These are phyloP conservation scores for Zoroaster sp. DNA, from an alignment of 53 echinoderm and acorn worm genomes.

Conservation along the genomic window DNA sequence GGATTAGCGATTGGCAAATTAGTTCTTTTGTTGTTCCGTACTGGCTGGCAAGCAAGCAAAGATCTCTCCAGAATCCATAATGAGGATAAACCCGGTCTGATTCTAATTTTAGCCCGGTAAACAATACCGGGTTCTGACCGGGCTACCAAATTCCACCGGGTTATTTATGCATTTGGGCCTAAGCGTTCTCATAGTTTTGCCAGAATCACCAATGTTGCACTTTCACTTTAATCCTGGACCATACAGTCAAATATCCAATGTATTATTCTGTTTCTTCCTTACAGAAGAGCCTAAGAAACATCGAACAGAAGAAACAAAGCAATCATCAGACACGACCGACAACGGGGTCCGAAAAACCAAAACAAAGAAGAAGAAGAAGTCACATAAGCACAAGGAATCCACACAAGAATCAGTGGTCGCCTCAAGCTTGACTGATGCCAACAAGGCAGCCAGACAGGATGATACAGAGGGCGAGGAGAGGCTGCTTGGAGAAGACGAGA, in stretches of 20 bases:
- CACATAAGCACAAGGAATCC: conserved; percentile 11
- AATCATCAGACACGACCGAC: not conserved
- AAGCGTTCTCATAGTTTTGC: no score
- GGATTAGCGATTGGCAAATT: no score
- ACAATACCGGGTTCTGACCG: no score
- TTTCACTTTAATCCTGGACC: not conserved
- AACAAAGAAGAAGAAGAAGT: not conserved
- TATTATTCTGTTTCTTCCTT: not conserved
- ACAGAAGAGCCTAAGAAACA: conserved; percentile 7
- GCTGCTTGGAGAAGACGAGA: not conserved
- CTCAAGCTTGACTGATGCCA: not conserved
- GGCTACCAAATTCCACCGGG: no score
- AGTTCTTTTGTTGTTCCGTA: no score
- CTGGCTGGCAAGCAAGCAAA: no score
- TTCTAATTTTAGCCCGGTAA: no score
- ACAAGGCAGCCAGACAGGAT: not conserved
- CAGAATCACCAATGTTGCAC: no score
- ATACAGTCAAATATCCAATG: not conserved
- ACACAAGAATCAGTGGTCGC: not conserved
- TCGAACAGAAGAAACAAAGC: not conserved
- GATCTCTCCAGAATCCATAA: no score
- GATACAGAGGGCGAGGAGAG: not conserved
- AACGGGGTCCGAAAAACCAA: not conserved
- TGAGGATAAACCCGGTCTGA: no score
- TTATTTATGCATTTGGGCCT: no score